Conservation (phyloP, 2,888 invertebrate species). For the Caenorhabditis sp. region DNA sequence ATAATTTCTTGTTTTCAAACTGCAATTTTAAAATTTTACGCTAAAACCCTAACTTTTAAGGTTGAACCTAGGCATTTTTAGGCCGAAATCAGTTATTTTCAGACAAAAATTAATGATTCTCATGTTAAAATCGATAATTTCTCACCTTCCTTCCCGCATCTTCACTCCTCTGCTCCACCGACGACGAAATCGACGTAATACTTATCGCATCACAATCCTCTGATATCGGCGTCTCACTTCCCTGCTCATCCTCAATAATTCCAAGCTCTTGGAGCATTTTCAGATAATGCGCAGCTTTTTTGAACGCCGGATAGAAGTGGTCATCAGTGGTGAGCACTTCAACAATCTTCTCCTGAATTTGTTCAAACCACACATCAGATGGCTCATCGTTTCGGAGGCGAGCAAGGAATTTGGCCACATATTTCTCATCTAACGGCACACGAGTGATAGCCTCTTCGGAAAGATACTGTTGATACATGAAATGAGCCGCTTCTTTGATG, state of each 20-base stretch:
- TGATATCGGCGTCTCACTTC: slow-evolving; percentile 22
- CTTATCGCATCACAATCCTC: slow-evolving; percentile 2
- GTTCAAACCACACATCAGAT: slow-evolving; percentile 84
- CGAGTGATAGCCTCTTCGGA: slow-evolving; percentile 79
- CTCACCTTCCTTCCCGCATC: not conserved
- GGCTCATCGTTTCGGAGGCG: slow-evolving; percentile 78
- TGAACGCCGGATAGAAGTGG: slow-evolving; percentile 78
- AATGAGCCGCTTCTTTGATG: slow-evolving; percentile 79
- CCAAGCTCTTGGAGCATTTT: slow-evolving; percentile 80
- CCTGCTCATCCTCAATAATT: slow-evolving; percentile 73
- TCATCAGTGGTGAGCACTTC: slow-evolving; percentile 75
- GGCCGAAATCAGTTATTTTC: not conserved
- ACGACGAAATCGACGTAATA: slow-evolving; percentile 14
- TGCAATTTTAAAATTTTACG: not conserved
- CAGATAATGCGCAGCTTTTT: slow-evolving; percentile 78
- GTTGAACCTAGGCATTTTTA: too few relatives aligned
- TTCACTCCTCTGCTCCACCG: not conserved
- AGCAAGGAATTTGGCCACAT: slow-evolving; percentile 77
- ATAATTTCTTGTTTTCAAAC: too few relatives aligned
- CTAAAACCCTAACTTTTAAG: too few relatives aligned
- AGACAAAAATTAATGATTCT: not conserved
- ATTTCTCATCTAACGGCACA: slow-evolving; percentile 77
- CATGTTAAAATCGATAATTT: not conserved
- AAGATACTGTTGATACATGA: slow-evolving; percentile 82
- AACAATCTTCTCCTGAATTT: slow-evolving; percentile 77